Conservation (phyloP, 2,797 vertebrate genomes). For the Neostethus bicornis region DNA sequence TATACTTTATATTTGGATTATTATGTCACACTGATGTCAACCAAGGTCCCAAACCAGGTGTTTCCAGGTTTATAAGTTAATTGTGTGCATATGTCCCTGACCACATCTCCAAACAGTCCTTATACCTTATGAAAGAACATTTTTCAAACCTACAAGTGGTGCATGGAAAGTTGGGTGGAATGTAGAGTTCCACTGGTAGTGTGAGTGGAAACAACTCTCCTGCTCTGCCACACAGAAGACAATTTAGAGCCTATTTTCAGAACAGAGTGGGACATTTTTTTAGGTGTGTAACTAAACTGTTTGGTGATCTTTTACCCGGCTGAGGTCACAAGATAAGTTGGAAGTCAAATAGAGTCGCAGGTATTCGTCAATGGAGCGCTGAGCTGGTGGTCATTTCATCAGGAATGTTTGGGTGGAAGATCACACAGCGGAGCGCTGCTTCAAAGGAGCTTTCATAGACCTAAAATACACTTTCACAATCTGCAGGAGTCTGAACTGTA, state of each 20-base stretch:
- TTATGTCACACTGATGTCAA: not conserved
- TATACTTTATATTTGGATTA: constrained; percentile 9
- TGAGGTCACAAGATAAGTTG: constrained; percentile 9
- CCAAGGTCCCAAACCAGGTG: constrained; percentile 34
- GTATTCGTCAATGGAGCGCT: constrained; percentile 13
- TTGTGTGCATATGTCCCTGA: not conserved
- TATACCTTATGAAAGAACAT: constrained; percentile 35
- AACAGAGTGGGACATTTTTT: constrained; percentile 50
- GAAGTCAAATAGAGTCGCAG: constrained; percentile 3
- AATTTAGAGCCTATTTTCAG: constrained; percentile 44
- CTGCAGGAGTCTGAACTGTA: not conserved
- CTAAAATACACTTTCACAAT: not conserved
- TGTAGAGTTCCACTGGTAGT: constrained; percentile 36
- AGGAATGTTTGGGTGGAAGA: constrained; percentile 35
- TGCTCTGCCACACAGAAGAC: constrained; percentile 38
- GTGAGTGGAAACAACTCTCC: constrained; percentile 20
- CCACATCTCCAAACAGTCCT: constrained; percentile 21
- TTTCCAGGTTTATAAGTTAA: constrained; percentile 7
- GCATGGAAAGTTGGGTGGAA: constrained; percentile 51
- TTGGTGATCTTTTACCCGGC: constrained; percentile 24
- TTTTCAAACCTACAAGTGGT: constrained; percentile 26
- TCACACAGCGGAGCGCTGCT: constrained; percentile 4
- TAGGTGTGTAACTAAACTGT: constrained; percentile 14
- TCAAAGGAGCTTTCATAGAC: constrained; percentile 18
- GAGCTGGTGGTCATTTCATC: constrained; percentile 20